Base-by-base conservation (phyloP, 2,113 vertebrate genomes). In the Procapra przewalskii region DNA sequence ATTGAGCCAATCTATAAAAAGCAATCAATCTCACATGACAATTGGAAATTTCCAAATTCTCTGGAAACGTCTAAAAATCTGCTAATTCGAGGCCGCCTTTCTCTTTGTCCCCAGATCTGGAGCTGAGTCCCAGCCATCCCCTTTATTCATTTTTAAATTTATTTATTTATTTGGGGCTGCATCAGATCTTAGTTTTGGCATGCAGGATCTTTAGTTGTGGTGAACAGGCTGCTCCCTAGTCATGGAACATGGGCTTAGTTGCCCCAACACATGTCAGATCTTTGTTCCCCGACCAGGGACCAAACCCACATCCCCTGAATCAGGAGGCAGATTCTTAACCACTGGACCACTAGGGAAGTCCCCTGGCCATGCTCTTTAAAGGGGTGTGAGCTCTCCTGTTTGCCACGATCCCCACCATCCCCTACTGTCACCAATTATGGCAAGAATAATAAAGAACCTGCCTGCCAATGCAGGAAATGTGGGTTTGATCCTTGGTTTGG, bases 171-270 rank as follows among this genome's bases (percentile, higher is more conserved):
- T 77, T 43, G 23, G 25, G 71, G 21, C 12, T 14, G 71, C 12
- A 2, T 77, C 71, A 43, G 71, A 14, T 77, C 40, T 77, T 43
- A 43, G 23, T 43, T 43, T 77, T 25, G 40, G 71, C 23, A 77
- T 27, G 71, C 5, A 43, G 71, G 40, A 43, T 7, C 36, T 43
- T 27, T 43, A 7, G 23, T 27, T 43, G 12, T 43, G 71, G 71
- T 77, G 36, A 40, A 77, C 3, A 2, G 40, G 40, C 71, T 77
- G 11, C 23, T 77, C 36, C 40, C 6, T 77, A 77, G 71, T 27
- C 12, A 0, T 77, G 23, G 40, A 43, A 77, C 12, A 43, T 0
- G 12, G 36, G 23, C 71, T 77, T 77, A 27, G 23, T 27, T 43
- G 71, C 14, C 36, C 36, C 21, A 43, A 13, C 6, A 31, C 3